Evolutionary conservation across 2,888 invertebrate species (phyloP), one percentile per base, ranked within the genome.

Genomic region (Xylophagus ater): DNA sequence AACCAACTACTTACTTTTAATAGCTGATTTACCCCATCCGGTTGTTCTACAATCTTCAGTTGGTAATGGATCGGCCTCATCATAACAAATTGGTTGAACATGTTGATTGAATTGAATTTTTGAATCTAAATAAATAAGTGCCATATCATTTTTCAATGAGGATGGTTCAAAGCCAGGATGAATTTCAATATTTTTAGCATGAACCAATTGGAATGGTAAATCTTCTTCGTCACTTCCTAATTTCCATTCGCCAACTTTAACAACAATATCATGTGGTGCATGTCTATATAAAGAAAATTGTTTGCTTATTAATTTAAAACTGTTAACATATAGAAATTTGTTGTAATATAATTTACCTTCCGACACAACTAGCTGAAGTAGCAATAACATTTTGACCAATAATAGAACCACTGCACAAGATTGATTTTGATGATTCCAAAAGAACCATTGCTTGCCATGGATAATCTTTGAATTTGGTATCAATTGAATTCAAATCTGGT

Each of bases 361-460:
- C 74, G 41, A 87, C 74, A 53, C 87, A 87, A 52, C 78, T 74
- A n/a, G 86, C 87, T 0, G 84, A 72, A 0, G 86, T 87, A 21
- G 84, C 53, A 2, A 87, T 77, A 2, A 80, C 77, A 51, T 81
- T 76, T 17, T 74, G 74, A 13, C 79, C 72, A 47, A 87, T 76
- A 51, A 88, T 80, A 19, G 78, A 83, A 43, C 84, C 87, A 13
- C 85, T 84, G 51, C 87, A 87, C 1, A 86, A 69, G 2, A 85
- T 69, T 35, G 78, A 75, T 52, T 74, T 75, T 57, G 81, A 78
- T 1, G 76, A 73, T 52, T 79, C 78, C 14, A 78, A 71, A 12
- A 85, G 63, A 1, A 87, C 69, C 81, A 87, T 84, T 1, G 83
- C 85, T 59, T 87, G 86, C 87, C 87, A 87, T 41, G 87, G 83